phyloP scores from a whole-genome alignment of 92 coral and sea anemone genomes.

The Porites divaricata region DNA sequence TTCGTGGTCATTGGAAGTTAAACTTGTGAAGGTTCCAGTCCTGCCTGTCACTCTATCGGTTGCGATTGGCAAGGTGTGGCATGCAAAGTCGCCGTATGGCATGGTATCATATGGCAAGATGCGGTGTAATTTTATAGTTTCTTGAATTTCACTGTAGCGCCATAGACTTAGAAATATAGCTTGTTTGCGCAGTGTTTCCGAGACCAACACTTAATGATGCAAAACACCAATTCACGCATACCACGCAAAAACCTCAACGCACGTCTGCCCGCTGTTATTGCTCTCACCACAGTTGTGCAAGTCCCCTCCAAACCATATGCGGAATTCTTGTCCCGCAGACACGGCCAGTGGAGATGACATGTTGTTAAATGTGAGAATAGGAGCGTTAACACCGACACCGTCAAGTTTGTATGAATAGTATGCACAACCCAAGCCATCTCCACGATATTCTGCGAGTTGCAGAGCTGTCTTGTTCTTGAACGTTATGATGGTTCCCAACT shows the following conservation, averaged over 20 bases:
- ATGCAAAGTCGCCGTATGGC: too few species aligned
- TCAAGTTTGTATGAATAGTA: not conserved
- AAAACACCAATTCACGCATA: not conserved
- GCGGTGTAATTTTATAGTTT: too few species aligned
- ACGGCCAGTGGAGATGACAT: not conserved
- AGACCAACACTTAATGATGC: too few species aligned
- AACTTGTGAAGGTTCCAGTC: too few species aligned
- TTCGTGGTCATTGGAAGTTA: too few species aligned
- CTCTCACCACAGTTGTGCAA: not conserved
- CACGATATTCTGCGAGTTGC: not conserved
- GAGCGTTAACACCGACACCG: slow-evolving; percentile 7
- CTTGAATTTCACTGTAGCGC: too few species aligned
- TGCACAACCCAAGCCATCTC: not conserved
- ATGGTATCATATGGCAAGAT: too few species aligned
- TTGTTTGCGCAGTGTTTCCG: too few species aligned
- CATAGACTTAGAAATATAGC: too few species aligned
- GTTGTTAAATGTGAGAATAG: not conserved
- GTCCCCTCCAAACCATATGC: slow-evolving; percentile 22
- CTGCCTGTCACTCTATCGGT: too few species aligned
- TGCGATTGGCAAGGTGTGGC: too few species aligned
- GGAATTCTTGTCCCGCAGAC: not conserved
- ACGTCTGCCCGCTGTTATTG: not conserved
- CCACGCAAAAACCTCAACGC: not conserved
- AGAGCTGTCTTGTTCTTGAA: not conserved
- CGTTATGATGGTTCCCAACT: slow-evolving; percentile 13